Evolutionary conservation across 2,888 invertebrate genomes (phyloP), one percentile per base, ranked within the genome.

Genomic region (Caenorhabditis becei): DNA sequence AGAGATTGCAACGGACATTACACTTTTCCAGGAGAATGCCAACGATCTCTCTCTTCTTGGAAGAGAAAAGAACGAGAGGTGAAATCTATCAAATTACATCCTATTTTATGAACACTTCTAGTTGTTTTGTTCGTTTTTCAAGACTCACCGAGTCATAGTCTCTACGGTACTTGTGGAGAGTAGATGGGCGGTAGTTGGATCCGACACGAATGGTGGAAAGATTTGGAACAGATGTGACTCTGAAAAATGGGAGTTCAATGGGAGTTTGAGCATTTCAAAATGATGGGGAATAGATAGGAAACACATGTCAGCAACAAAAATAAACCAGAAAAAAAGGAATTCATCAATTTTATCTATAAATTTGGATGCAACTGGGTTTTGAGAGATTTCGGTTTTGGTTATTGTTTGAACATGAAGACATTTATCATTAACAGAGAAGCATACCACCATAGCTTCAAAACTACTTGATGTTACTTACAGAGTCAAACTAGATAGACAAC

Each of bases 151-250:
- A 72, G 51, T 89, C 87, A 65, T 82, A 86, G 75, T 90, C 89
- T 51, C 85, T 80, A 26, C 90, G 81, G 78, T 90, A 89, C 41
- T 83, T 84, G 81, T 88, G 88, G 53, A 91, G 80, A 59, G 90
- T 88, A n/a, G 88, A 88, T 18, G 87, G 79, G 16, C 85, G 84
- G 58, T 87, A 88, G 44, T 80, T 82, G 44, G 72, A 49, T 58
- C 85, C 86, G 28, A 89, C 89, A 51, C 86, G 86, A n/a, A 84
- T 47, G 41, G 84, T 82, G 35, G 83, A 75, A 28, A 90, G 78
- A 70, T 88, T 89, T 24, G 90, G 90, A 14, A 91, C 89, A 18
- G 90, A 90, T 16, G 88, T 85, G 10, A 90, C 90, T 72, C 90
- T 90, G 75, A 77, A 85, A 83, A 44, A n/a, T n/a, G n/a, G n/a